These are phyloP conservation scores for Crenichthys baileyi DNA, from an alignment of 2,797 vertebrate species.

Conservation along the genomic window DNA sequence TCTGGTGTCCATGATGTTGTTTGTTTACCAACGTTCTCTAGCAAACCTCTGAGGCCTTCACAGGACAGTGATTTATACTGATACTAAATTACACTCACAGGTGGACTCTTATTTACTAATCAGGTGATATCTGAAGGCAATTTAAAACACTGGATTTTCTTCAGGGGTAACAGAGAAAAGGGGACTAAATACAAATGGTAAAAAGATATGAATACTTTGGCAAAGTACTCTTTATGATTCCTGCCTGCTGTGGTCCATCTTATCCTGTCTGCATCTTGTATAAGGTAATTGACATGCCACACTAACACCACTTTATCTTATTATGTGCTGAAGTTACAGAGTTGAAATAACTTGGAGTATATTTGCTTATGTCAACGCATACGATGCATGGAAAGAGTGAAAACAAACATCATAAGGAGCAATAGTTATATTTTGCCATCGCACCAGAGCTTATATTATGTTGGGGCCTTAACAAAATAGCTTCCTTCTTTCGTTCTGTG, in stretches of 20 bases:
- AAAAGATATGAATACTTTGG: not conserved
- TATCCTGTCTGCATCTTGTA: not conserved
- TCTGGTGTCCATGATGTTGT: too few species aligned
- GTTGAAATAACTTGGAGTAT: not conserved
- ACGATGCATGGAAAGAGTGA: not conserved
- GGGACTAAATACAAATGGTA: not conserved
- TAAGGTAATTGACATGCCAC: not conserved
- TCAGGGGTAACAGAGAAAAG: too few species aligned
- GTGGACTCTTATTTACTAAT: too few species aligned
- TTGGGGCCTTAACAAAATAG: not conserved
- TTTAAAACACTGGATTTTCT: too few species aligned
- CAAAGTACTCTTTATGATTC: not conserved
- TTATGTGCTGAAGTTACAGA: not conserved
- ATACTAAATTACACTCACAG: too few species aligned
- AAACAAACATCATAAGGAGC: not conserved
- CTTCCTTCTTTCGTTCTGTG: not conserved
- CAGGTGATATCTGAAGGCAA: too few species aligned
- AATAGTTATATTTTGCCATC: not conserved
- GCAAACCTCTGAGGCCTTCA: too few species aligned
- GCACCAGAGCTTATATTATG: not conserved
- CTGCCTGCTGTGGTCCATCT: not conserved
- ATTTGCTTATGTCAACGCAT: not conserved
- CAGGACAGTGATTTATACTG: too few species aligned
- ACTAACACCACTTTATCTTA: not conserved
- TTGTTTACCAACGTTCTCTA: too few species aligned